Base-by-base conservation (phyloP, 1,140 invertebrate genomes). In the Lasaia peninsularis region DNA sequence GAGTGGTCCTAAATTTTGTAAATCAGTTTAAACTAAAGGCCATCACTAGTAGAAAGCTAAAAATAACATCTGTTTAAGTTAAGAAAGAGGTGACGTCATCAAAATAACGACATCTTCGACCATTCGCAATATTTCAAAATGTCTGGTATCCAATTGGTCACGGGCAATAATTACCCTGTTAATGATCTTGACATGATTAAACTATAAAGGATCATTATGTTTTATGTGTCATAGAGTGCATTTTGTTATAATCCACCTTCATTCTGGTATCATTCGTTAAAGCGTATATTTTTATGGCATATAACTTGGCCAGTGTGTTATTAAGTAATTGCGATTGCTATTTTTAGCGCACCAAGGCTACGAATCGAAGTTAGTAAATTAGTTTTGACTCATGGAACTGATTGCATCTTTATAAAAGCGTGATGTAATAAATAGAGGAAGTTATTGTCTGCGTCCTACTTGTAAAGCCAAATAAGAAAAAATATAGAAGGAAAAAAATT, bases 351-450 rank as follows among this genome's bases (percentile, higher is more conserved):
- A 54, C 52, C 70, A 67, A 78, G 74, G 74, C 72, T 67, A 63
- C 32, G 76, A 69, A 66, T 70, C 14, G 62, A 60, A 55, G 35
- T 55, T 55, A 28, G 8, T 53, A 60, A 55, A 58, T 32, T 57
- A 66, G 61, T 58, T 59, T 31, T 55, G 56, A 58, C 53, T 69
- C 65, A 67, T 67, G 58, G 56, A 58, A 56, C 61, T 33, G 49
- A 68, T 56, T 35, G 67, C 33, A 67, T 85, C 78, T 75, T 88
- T 80, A 84, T 71, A 69, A 60, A 60, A 65, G 56, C 68, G 68
- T 86, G 82, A 86, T 78, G 85, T 74, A 71, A 75, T 64, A 72
- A 70, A 65, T n/a, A 65, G 55, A 87, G 85, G 85, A 88, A 88
- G 81, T 80, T 65, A 68, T 75, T 73, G 85, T 75, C 85, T 83